A percentile compares a stretch with the other conserved stretches of the same genome.
Evolutionary conservation across 2,113 vertebrate genomes (phyloP).

Genomic region (Actenoides hombroni): DNA sequence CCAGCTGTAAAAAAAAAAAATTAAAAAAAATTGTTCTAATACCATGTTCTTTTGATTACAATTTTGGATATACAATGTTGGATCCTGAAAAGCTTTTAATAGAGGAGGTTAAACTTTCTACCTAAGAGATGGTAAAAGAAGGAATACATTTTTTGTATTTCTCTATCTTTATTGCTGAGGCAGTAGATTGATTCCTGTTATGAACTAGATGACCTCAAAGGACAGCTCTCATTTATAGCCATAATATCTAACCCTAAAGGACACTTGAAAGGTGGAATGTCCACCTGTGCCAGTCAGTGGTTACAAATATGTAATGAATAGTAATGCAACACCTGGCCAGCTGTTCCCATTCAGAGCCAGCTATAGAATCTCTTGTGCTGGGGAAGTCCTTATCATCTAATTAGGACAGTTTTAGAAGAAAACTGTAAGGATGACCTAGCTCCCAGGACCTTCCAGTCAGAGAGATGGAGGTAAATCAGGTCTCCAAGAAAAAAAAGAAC

Average conservation of each 20-base stretch:
- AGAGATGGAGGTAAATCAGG: neutral
- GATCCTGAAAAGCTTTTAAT: neutral
- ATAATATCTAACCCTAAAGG: neutral
- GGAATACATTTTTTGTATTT: neutral
- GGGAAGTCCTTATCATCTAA: neutral
- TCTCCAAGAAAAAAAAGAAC: neutral
- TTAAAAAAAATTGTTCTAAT: accelerated
- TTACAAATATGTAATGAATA: neutral
- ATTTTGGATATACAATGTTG: neutral
- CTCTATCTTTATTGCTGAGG: neutral
- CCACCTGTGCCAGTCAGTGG: neutral
- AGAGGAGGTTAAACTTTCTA: neutral
- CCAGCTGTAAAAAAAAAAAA: neutral
- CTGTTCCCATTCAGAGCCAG: neutral
- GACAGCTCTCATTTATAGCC: neutral
- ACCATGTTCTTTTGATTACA: neutral
- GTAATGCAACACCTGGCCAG: neutral
- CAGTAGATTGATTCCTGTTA: neutral
- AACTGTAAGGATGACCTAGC: neutral
- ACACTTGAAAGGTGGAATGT: neutral
- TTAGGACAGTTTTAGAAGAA: neutral
- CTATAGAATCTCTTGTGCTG: neutral
- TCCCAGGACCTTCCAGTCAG: neutral
- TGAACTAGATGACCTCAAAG: neutral
- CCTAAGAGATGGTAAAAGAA: neutral